phyloP scores from a whole-genome alignment of 1,140 invertebrate genomes.

The Lasioglossum baleicum region DNA sequence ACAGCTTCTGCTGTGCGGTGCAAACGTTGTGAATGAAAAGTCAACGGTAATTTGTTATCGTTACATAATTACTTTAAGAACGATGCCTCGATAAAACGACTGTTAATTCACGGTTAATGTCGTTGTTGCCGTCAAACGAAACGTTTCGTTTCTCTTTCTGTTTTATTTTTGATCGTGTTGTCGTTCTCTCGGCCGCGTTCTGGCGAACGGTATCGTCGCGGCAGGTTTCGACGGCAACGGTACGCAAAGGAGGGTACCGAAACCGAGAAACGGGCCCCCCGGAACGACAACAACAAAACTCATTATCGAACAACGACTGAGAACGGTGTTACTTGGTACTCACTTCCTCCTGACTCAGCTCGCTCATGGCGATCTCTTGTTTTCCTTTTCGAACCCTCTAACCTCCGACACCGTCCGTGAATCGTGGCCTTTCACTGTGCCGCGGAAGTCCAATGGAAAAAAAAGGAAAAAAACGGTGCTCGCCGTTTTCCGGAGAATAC shows the following conservation, averaged over 20 bases:
- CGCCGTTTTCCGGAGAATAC: slow-evolving; percentile 24
- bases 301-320: slow-evolving; percentile 31
- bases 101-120: slow-evolving; percentile 19
- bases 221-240: neutral
- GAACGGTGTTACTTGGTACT: slow-evolving; percentile 62
- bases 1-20: neutral
- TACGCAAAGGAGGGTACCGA: neutral
- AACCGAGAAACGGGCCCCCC: neutral
- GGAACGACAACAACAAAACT: slow-evolving; percentile 32
- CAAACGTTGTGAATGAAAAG: neutral
- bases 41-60: slow-evolving; percentile 5
- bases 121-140: neutral
- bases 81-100: neutral
- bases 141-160: neutral
- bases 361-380: slow-evolving; percentile 82
- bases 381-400: slow-evolving; percentile 38
- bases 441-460: slow-evolving; percentile 15
- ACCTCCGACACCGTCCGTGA: slow-evolving; percentile 23
- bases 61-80: slow-evolving; percentile 46
- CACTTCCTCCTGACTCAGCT: slow-evolving; percentile 88
- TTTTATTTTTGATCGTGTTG: slow-evolving; percentile 11
- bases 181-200: neutral
- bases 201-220: neutral
- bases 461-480: slow-evolving; percentile 22
- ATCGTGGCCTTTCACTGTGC: slow-evolving; percentile 16